Evolutionary conservation across 2,113 vertebrate genomes (phyloP), one percentile per base, ranked within the genome.

Genomic region (Tricholaema leucomelas): DNA sequence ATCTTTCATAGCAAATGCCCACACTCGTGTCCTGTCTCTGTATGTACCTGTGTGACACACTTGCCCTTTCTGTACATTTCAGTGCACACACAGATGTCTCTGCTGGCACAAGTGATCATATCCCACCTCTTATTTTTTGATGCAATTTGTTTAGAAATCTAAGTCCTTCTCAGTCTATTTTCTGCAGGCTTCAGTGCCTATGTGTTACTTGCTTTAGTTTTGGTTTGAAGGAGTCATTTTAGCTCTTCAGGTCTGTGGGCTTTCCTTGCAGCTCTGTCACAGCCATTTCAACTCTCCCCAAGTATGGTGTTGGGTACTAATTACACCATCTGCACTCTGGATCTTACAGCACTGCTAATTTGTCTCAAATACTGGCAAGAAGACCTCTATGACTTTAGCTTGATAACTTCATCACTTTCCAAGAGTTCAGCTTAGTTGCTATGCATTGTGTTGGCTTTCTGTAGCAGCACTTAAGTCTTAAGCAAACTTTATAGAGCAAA

Each of bases 121-220:
- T 8, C 24, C 7, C 19, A 35, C 58, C 48, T 66, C 14, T 7
- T 3, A 17, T 33, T 75, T 50, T 50, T 23, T 50, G 48, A 50
- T 50, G 11, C 10, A 50, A 12, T 23, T 50, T 16, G 15, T 42
- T 77, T 15, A 31, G 54, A 58, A 75, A 33, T 0, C 0, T 0
- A 25, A 13, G 2, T 2, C 52, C 67, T 82, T 27, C 56, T 9
- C 25, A 52, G 15, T 3, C 5, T 60, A 6, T 1, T 28, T 72
- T 48, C 46, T 48, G 21, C 16, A 17, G 14, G 5, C 5, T 61
- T n/a, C 20, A 31, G 9, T n/a, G 7, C 8, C 20, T 9, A 0
- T 4, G 9, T 1, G 0, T 20, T 35, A 16, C 9, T 4, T 0
- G 0, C 5, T 58, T 23, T 52, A 23, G 38, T 63, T 63, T 55